Evolutionary conservation across 2,113 vertebrate genomes (phyloP), one percentile per base, ranked within the genome.

Genomic region (Gavialis gangeticus): DNA sequence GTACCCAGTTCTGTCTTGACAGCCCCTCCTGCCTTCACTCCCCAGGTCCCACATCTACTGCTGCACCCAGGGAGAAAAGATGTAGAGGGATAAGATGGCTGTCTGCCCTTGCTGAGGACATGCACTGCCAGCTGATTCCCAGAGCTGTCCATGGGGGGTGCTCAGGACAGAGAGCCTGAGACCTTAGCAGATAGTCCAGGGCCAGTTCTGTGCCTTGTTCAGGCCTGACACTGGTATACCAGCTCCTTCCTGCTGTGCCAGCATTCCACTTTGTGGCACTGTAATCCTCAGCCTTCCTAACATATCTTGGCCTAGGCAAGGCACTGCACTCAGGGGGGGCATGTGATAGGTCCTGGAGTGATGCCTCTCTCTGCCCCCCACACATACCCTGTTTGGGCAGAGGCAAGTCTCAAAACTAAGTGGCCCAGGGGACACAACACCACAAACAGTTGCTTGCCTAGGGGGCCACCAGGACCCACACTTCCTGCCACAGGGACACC

Each of bases 401-500:
- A 71, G 67, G 25, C 5, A 22, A 21, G 67, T 37, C 34, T 17
- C 30, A 17, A 34, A 30, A 37, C 27, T 37, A 10, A 18, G 12
- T 71, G 69, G 69, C 16, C 69, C 34, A 63, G 18, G 30, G 28
- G 27, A 16, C 8, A 16, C 15, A 71, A 17, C 69, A 12, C 18
- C 69, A 11, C 28, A 27, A n/a, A n/a, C 3, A 18, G 30, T 37
- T 37, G 34, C 58, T 7, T 77, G 63, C 92, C 94, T 79, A 79
- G 37, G 16, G 79, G 34, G 37, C 63, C 62, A 6, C 87, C 88
- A 30, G 15, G 4, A 17, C 91, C 91, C 55, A 82, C 57, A 5
- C 93, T 25, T n/a, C 89, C 85, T 18, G 63, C 56, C 24, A 85
- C 88, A 27, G 85, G 88, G 12, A 89, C 77, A 56, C 91, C 91